Percentiles rank a stretch among this genome's conserved stretches.
phyloP scores from a whole-genome alignment of 2,113 vertebrate species.

The Lasiurus cinereus region DNA sequence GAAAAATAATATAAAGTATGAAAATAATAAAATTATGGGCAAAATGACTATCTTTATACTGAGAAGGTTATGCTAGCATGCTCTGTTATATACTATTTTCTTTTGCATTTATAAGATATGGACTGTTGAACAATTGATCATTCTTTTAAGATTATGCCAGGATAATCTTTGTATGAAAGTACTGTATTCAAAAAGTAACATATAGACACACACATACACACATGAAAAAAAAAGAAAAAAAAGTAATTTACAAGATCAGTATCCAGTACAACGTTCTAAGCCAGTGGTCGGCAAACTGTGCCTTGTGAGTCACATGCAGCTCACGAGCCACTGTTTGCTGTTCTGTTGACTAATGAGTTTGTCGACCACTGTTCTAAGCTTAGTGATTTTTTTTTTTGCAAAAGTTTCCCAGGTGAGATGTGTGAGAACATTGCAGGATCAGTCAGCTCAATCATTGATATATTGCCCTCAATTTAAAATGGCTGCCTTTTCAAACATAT shows the following conservation, averaged over 20 bases:
- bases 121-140: neutral
- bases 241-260: neutral
- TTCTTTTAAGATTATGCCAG: neutral
- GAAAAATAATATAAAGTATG: neutral
- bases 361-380: neutral
- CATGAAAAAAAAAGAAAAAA: neutral
- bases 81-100: neutral
- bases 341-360: too few species aligned
- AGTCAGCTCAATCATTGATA: neutral
- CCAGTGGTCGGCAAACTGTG: too few species aligned
- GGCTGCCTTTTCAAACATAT: constrained; percentile 49
- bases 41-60: neutral
- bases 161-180: neutral
- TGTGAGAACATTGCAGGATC: neutral
- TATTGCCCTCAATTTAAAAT: constrained; percentile 14
- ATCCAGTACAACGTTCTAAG: neutral
- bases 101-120: neutral
- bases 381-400: neutral
- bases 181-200: neutral
- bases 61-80: neutral
- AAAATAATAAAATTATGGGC: neutral
- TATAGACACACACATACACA: neutral
- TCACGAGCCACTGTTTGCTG: too few species aligned
- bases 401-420: neutral
- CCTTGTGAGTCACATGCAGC: too few species aligned